Base-by-base conservation (phyloP, 2,888 invertebrate genomes). In the Yponomeuta malinellus region DNA sequence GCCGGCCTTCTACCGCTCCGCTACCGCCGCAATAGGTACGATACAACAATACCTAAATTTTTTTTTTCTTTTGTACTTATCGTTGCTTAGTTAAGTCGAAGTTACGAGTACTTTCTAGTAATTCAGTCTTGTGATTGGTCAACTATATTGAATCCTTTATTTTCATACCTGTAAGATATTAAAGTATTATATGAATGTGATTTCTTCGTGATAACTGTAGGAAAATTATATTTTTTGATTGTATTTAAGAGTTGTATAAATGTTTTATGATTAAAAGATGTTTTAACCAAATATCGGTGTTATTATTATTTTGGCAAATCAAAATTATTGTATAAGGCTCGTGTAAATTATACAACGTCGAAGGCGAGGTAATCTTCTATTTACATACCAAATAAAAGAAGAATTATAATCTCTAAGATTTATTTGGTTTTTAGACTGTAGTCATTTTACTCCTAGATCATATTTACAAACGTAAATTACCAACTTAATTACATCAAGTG, bases 381-480 rank as follows among this genome's bases (percentile, higher is more conserved):
- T 8, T 23, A 23, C 23, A 43, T 43, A 43, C 43, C 43, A 65
- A 52, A 52, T 68, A 68, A 48, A 59, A 48, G 10, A 66, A 48
- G 31, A 68, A 10, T 10, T 59, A 10, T n/a, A 65, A 31, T 65
- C 12, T 33, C 37, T 52, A 52, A 29, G 23, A 48, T 68, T 68
- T 68, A 48, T 68, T 68, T 68, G 31, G 52, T 68, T 68, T 68
- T 68, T 29, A 68, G 48, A 68, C 48, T 48, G 9, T 10, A n/a
- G 67, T 67, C 23, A 68, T 68, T 68, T 68, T 43, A 68, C 15
- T 68, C 15, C 6, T 48, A 68, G 9, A 23, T 31, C 68, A 52
- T 68, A 68, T 68, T 68, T 68, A 68, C 68, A 68, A 52, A 68
- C 10, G 48, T 68, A 31, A 68, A 59, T 37, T 2, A 68, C 15